phyloP scores from a whole-genome alignment of 1,140 invertebrate species.

The Globodera rostochiensis region DNA sequence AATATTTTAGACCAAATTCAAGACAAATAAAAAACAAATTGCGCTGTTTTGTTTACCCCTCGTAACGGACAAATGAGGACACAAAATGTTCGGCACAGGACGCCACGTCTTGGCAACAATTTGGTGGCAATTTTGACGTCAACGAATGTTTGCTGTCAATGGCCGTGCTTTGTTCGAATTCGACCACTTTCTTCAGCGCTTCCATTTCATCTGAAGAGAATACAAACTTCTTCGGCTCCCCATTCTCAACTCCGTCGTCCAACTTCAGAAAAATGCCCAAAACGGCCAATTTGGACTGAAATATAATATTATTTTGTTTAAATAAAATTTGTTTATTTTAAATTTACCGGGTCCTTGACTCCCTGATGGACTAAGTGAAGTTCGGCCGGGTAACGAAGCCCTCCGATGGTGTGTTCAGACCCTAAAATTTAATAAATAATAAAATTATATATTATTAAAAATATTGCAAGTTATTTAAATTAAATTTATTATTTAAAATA shows the following conservation, averaged over 20 bases:
- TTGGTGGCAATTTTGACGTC: slow-evolving; percentile 21
- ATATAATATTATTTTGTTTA: slow-evolving; percentile 42
- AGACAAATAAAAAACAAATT: no score
- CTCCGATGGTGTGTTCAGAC: slow-evolving; percentile 59
- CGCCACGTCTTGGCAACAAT: slow-evolving; percentile 24
- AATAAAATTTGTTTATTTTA: slow-evolving; percentile 28
- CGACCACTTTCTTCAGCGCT: slow-evolving; percentile 32
- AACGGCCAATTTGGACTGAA: slow-evolving; percentile 54
- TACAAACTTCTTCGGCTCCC: slow-evolving; percentile 25
- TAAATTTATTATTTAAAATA: no score
- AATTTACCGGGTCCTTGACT: slow-evolving; percentile 43
- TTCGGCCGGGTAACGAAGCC: slow-evolving; percentile 59
- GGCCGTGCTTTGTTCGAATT: slow-evolving; percentile 13
- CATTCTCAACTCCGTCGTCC: slow-evolving; percentile 29
- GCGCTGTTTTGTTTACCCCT: slow-evolving; percentile 12
- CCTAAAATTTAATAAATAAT: slow-evolving; percentile 28
- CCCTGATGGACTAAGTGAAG: slow-evolving; percentile 58
- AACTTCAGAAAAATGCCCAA: slow-evolving; percentile 58
- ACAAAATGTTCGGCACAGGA: slow-evolving; percentile 24
- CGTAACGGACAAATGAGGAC: slow-evolving; percentile 31
- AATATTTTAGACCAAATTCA: no score
- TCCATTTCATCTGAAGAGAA: slow-evolving; percentile 43
- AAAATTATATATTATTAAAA: slow-evolving; percentile 10
- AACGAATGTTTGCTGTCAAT: slow-evolving; percentile 19
- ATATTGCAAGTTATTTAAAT: neutral